phyloP scores from a whole-genome alignment of 2,797 vertebrate genomes.

The Craterocephalus amniculus region DNA sequence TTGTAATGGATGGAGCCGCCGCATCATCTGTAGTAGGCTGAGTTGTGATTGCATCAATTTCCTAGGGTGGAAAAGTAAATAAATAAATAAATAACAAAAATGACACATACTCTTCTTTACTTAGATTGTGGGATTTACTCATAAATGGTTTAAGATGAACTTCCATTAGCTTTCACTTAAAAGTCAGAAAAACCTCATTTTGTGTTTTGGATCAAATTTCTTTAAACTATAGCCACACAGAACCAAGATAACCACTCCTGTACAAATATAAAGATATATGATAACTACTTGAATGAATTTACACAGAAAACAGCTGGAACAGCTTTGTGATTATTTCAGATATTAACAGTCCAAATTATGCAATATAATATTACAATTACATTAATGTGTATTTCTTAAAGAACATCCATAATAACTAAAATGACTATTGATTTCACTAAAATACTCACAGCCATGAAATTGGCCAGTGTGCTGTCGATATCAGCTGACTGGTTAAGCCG shows the following conservation, averaged over 20 bases:
- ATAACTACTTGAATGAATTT: neutral
- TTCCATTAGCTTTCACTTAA: neutral
- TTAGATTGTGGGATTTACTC: neutral
- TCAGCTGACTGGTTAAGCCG: constrained; percentile 86
- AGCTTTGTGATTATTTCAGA: neutral
- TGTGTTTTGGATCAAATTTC: neutral
- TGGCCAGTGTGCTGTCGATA: constrained; percentile 96
- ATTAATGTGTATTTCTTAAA: neutral
- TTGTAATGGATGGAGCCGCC: constrained; percentile 58
- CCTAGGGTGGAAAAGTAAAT: constrained; percentile 74
- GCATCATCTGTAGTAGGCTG: constrained; percentile 84
- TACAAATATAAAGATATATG: neutral
- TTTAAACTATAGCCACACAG: neutral
- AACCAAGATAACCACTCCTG: neutral
- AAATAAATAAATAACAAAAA: neutral
- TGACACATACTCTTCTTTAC: neutral
- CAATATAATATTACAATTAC: neutral
- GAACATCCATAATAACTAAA: neutral
- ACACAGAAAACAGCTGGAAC: neutral
- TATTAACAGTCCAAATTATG: neutral
- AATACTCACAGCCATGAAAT: constrained; percentile 94
- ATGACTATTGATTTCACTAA: neutral
- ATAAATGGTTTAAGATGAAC: neutral
- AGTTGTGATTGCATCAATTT: constrained; percentile 98
- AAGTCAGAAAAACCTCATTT: neutral